Evolutionary conservation across 2,888 invertebrate genomes (phyloP).

Genomic region (Apocheima hispidaria): DNA sequence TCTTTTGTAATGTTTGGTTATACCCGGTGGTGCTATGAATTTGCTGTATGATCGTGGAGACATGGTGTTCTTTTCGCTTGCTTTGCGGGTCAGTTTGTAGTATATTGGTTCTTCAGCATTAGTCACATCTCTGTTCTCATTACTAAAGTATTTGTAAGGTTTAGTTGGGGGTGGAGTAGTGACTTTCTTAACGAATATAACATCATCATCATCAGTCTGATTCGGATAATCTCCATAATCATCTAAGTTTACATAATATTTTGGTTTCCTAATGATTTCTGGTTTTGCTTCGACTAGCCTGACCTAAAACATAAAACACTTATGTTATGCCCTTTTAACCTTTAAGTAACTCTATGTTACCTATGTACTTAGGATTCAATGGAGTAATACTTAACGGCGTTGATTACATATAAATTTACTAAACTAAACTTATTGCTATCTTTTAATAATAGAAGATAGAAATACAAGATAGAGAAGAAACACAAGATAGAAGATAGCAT

Average conservation of each 20-base stretch:
- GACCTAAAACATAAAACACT: constrained; percentile 62
- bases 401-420: too few species aligned
- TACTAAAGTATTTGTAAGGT: constrained; percentile 66
- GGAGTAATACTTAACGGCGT: too few species aligned
- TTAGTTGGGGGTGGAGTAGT: constrained; percentile 60
- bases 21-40: constrained; percentile 71
- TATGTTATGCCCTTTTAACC: not conserved
- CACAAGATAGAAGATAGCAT: too few species aligned
- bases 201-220: constrained; percentile 67
- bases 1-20: constrained; percentile 73
- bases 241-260: constrained; percentile 70
- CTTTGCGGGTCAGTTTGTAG: constrained; percentile 63
- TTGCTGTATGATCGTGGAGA: constrained; percentile 69
- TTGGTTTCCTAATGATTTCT: constrained; percentile 60
- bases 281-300: constrained; percentile 67
- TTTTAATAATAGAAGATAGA: too few species aligned
- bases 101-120: constrained; percentile 61
- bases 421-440: too few species aligned
- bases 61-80: constrained; percentile 57
- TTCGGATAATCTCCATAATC: constrained; percentile 62
- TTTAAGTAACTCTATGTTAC: not conserved
- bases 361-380: too few species aligned
- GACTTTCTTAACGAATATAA: constrained; percentile 75
- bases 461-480: too few species aligned
- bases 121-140: constrained; percentile 50